A percentile compares a stretch with the other conserved stretches of the same genome.
Evolutionary conservation across 2,797 vertebrate species (phyloP).

Genomic region (Clarias laeviceps): DNA sequence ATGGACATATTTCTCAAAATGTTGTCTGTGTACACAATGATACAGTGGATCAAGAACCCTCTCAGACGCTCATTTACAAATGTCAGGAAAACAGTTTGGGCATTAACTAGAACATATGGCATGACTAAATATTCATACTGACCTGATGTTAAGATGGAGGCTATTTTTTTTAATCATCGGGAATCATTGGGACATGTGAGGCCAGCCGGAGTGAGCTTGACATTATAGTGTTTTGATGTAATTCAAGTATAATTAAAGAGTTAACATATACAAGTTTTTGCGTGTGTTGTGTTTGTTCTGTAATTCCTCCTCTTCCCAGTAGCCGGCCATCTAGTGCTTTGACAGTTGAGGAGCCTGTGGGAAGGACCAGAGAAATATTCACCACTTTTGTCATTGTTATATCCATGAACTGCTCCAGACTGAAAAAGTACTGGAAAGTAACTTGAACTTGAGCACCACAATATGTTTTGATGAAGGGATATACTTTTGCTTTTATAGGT

Average conservation of each 20-base stretch:
- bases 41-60: neutral
- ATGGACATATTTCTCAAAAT: neutral
- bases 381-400: neutral
- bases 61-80: neutral
- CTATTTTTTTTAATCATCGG: neutral
- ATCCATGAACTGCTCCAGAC: neutral
- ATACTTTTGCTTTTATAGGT: too few relatives aligned
- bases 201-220: neutral
- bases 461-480: neutral
- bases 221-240: neutral
- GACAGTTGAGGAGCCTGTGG: neutral
- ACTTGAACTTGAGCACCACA: neutral
- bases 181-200: neutral
- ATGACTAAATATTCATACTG: neutral
- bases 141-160: neutral
- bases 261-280: neutral
- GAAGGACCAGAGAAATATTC: neutral
- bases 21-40: neutral
- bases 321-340: neutral
- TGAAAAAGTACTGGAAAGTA: neutral
- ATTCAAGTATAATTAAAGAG: neutral
- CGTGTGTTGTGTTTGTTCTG: neutral
- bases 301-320: neutral
- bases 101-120: neutral
- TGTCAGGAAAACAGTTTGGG: neutral